Base-by-base conservation (phyloP, 2,888 invertebrate species). In the Ernsta delagoae region DNA sequence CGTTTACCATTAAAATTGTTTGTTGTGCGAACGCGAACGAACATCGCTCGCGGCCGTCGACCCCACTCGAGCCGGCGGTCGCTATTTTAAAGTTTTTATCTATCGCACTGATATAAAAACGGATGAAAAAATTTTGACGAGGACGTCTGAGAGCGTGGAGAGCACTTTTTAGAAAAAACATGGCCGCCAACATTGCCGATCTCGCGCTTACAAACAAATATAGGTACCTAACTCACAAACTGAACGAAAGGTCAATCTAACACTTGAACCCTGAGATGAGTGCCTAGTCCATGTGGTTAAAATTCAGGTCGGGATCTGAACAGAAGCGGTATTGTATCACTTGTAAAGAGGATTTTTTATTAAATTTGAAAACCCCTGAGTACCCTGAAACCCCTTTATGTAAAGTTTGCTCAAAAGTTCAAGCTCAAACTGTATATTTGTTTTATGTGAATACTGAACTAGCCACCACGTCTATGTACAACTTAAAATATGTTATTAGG, bases 1-100 rank as follows among this genome's bases (percentile, higher is more conserved):
- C 64, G 63, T 64, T 69, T 59, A 63, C 63, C 48, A 68, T 59
- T 54, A 69, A 69, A 63, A 69, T 59, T 59, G 64, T 63, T 62
- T 62, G 50, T 57, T 62, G 45, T 50, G 34, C 61, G 31, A 56
- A 12, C 50, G 9, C 48, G 50, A 8, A 8, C 50, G 65, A 56
- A 50, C 34, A 39, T 39, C 50, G 65, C 1, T 50, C 50, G 50
- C 50, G 50, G 50, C 24, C 7, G n/a, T 43, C 45, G 43, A 56
- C n/a, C 61, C 56, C 48, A 56, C 67, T 56, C 45, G 50, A 59
- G 31, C 31, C 48, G 39, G 9, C 16, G 39, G 45, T 12, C 61
- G 60, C 56, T 24, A 39, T 34, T 39, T 48, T 41, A 64, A 45
- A 41, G 36, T 45, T 59, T 39, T 48, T 39, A 59, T 65, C 67